Evolutionary conservation across 2,888 invertebrate genomes (phyloP).

Genomic region (Orthosia incerta): DNA sequence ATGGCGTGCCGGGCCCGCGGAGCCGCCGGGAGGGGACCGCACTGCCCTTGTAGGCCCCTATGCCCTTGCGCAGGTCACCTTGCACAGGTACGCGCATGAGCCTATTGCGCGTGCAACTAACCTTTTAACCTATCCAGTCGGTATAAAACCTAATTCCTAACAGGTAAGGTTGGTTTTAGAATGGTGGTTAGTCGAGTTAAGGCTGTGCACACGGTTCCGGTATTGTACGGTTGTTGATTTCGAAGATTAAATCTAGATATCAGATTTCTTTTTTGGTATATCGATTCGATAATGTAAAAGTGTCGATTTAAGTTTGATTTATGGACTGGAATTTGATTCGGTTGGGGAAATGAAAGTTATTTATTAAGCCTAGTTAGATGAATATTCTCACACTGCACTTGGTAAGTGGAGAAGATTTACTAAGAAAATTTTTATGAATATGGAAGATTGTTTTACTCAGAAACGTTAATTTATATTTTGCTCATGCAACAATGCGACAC

Average conservation of each 20-base stretch:
- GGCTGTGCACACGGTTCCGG: slow-evolving; percentile 60
- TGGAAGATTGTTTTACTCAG: background rate
- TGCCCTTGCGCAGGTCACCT: slow-evolving; percentile 89
- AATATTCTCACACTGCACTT: background rate
- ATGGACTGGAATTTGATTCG: slow-evolving; percentile 47
- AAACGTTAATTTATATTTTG: background rate
- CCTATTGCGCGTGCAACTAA: slow-evolving; percentile 85
- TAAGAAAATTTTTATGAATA: background rate
- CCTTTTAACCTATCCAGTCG: slow-evolving; percentile 52
- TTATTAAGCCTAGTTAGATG: slow-evolving; percentile 1
- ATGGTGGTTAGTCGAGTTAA: slow-evolving; percentile 25
- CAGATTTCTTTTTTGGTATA: slow-evolving; percentile 49
- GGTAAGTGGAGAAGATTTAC: background rate
- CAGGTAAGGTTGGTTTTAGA: slow-evolving; percentile 54
- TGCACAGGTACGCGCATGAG: slow-evolving; percentile 86
- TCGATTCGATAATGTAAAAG: slow-evolving; percentile 52
- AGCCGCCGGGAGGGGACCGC: slow-evolving; percentile 69
- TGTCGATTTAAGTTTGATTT: slow-evolving; percentile 57
- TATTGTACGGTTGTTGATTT: slow-evolving; percentile 58
- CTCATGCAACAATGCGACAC: background rate
- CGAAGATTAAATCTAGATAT: slow-evolving; percentile 61
- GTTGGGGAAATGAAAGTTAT: slow-evolving; percentile 29
- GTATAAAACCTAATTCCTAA: slow-evolving; percentile 43
- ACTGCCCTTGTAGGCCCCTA: slow-evolving; percentile 81
- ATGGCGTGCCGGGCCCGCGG: slow-evolving; percentile 82